Evolutionary conservation across 1,140 invertebrate species (phyloP), one percentile per base, ranked within the genome.

Genomic region (Bombus ignitus): DNA sequence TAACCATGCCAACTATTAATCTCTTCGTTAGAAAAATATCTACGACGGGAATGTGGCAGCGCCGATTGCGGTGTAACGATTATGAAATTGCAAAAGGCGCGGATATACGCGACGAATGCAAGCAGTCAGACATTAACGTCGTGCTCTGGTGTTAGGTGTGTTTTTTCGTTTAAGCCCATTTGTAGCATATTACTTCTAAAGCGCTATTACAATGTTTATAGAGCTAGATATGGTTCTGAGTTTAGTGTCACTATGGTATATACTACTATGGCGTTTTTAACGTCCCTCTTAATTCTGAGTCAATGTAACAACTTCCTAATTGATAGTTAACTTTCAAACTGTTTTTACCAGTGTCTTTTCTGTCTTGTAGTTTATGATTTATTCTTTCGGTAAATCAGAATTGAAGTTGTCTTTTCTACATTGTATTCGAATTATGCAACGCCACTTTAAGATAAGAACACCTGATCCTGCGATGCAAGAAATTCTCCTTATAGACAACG

Each of bases 1-100:
- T 79, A 72, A 72, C 68, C 66, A 62, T 72, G 35, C 25, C 47
- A 47, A 72, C 83, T 72, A 80, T 71, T 79, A 84, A 84, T 79
- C 76, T 71, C 65, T 62, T 80, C 32, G 75, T 32, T 25, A 59
- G 18, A 76, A 72, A 84, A 79, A 39, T 71, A 79, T 37, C 66
- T 15, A 12, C 6, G 15, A 47, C 37, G 37, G 22, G 71, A 74
- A 62, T 73, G 73, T 42, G 44, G 13, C 68, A 44, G 22, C 35
- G 12, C 3, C 37, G 37, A 57, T 73, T 59, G 80, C 71, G 10
- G 10, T 9, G 25, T 66, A 71, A 59, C 47, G 83, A 79, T 84
- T 84, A 78, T 44, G 82, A 84, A 84, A 84, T n/a, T 37, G 44
- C 62, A 82, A 42, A 74, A 82, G 39, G 39, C 39, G 25, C 47